A percentile compares a stretch with the other conserved stretches of the same genome.
These are phyloP conservation scores for Callaeas wilsoni DNA, from an alignment of 2,113 vertebrate genomes.

Conservation along the genomic window DNA sequence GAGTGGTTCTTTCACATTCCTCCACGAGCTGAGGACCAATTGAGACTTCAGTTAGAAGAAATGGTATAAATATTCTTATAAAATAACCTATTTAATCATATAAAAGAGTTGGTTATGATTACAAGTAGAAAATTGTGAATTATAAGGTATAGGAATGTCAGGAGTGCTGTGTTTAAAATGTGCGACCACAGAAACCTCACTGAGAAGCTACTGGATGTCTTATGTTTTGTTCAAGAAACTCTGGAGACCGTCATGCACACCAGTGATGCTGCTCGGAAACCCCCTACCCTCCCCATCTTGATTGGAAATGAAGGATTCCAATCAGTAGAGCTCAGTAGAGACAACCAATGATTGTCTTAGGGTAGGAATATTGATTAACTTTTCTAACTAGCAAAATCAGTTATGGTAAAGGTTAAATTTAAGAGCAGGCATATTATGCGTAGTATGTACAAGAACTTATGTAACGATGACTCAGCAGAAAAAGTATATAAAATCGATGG, in stretches of 20 bases:
- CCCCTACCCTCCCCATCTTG: not conserved
- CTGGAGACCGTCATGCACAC: not conserved
- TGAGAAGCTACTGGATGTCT: not conserved
- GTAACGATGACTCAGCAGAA: not conserved
- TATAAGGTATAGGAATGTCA: not conserved
- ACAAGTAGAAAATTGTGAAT: not conserved
- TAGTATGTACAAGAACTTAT: not conserved
- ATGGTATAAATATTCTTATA: not conserved
- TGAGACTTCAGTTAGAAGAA: not conserved
- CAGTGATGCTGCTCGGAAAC: not conserved
- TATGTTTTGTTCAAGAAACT: not conserved
- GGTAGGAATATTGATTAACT: not conserved
- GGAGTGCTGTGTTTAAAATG: not conserved
- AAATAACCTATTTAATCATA: not conserved
- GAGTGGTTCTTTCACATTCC: accelerated
- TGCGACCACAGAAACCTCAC: not conserved
- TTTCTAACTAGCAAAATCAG: not conserved
- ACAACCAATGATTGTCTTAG: not conserved
- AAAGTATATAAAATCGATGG: not conserved
- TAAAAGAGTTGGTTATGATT: not conserved
- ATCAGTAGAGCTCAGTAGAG: not conserved
- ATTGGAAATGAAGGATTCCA: not conserved
- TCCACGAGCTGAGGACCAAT: accelerated
- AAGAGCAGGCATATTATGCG: not conserved
- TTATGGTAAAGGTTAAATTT: not conserved